Conservation (phyloP, 2,888 invertebrate genomes). For the Chironomus riparius region DNA sequence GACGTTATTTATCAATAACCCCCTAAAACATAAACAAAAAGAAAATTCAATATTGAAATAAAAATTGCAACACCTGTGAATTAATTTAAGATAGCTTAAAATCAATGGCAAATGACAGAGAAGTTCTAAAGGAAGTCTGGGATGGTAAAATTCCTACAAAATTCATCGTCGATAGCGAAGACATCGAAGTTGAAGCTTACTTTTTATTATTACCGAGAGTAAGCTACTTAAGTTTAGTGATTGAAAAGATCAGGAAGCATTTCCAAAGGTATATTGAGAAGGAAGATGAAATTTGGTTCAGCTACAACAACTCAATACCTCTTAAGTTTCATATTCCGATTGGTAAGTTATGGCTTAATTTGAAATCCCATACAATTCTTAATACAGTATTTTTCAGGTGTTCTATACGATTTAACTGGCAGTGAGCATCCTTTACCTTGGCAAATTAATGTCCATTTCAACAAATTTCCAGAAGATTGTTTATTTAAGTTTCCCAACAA, state of each 20-base stretch:
- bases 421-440: slow-evolving; percentile 66
- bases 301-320: slow-evolving; percentile 84
- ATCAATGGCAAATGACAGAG: slow-evolving; percentile 86
- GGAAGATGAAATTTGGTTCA: slow-evolving; percentile 88
- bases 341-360: slow-evolving; percentile 33
- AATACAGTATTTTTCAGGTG: background rate
- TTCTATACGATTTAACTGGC: slow-evolving; percentile 70
- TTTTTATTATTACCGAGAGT: slow-evolving; percentile 89
- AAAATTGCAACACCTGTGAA: no score
- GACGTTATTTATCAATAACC: no score
- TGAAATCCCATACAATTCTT: no score
- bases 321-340: slow-evolving; percentile 83
- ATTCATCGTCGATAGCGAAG: slow-evolving; percentile 84
- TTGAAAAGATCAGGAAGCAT: slow-evolving; percentile 89
- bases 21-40: no score
- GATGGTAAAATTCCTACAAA: slow-evolving; percentile 90
- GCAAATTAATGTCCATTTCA: slow-evolving; percentile 88
- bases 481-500: slow-evolving; percentile 79
- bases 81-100: no score
- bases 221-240: slow-evolving; percentile 89
- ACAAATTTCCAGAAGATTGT: slow-evolving; percentile 84
- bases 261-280: slow-evolving; percentile 73
- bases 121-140: slow-evolving; percentile 91
- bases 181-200: slow-evolving; percentile 62
- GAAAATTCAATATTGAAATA: no score